Evolutionary conservation across 2,113 vertebrate genomes (phyloP).

Genomic region (Nicator chloris): DNA sequence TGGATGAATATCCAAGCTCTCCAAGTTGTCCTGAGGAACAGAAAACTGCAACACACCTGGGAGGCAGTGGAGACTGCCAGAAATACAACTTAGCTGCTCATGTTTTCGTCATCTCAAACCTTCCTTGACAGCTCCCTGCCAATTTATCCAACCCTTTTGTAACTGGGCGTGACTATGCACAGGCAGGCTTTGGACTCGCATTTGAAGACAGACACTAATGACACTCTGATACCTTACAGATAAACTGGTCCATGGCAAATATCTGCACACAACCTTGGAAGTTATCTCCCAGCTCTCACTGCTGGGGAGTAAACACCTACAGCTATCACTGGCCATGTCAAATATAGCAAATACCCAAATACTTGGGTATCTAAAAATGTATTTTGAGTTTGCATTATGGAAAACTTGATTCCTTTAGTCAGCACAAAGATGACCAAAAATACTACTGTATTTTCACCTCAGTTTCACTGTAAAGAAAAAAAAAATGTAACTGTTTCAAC

Average conservation of each 20-base stretch:
- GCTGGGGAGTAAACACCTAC: neutral
- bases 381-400: neutral
- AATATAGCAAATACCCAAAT: neutral
- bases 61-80: neutral
- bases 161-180: neutral
- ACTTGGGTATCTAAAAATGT: neutral
- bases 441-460: neutral
- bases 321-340: neutral
- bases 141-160: neutral
- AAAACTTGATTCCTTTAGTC: neutral
- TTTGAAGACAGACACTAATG: neutral
- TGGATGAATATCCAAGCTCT: neutral
- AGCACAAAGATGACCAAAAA: neutral
- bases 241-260: neutral
- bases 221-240: neutral
- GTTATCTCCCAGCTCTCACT: neutral
- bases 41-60: neutral
- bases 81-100: neutral
- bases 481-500: neutral
- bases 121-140: neutral
- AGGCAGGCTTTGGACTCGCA: neutral
- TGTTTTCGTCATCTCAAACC: neutral
- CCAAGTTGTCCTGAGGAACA: neutral
- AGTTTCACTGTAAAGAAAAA: neutral
- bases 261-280: neutral